A percentile compares a stretch with the other conserved stretches of the same genome.
phyloP scores from a whole-genome alignment of 1,140 invertebrate species.

The Phymorhynchus buccinoides region DNA sequence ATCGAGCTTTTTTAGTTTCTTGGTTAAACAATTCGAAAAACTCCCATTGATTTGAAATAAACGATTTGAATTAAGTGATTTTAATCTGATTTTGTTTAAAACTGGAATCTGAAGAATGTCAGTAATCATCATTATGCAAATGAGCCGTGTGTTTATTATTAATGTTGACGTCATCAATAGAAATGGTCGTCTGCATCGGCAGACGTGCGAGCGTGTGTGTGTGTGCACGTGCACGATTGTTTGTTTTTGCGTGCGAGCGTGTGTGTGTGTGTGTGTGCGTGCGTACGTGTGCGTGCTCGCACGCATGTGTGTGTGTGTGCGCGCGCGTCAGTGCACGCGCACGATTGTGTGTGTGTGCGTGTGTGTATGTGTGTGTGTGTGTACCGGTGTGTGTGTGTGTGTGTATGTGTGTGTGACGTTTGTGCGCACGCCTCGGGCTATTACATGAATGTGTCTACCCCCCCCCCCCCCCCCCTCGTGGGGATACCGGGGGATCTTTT shows the following conservation, averaged over 20 bases:
- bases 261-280: background rate
- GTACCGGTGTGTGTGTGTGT: too few relatives aligned
- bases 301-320: too few relatives aligned
- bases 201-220: too few relatives aligned
- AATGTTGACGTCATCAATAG: background rate
- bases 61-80: background rate
- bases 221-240: background rate
- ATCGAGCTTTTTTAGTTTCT: background rate
- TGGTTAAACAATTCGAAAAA: too few relatives aligned
- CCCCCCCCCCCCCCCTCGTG: too few relatives aligned
- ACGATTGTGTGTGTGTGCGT: too few relatives aligned
- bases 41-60: background rate
- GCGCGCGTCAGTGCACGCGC: too few relatives aligned
- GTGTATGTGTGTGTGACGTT: too few relatives aligned
- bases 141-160: background rate
- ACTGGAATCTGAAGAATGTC: background rate
- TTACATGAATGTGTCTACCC: too few relatives aligned
- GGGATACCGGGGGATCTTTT: too few relatives aligned
- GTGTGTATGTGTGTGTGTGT: too few relatives aligned
- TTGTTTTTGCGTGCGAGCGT: background rate
- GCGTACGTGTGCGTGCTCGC: background rate
- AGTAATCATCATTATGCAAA: background rate
- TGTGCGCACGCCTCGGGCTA: too few relatives aligned
- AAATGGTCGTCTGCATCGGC: background rate
- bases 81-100: background rate